Evolutionary conservation across 1,140 invertebrate genomes (phyloP), one percentile per base, ranked within the genome.

Genomic region (Sipha flava): DNA sequence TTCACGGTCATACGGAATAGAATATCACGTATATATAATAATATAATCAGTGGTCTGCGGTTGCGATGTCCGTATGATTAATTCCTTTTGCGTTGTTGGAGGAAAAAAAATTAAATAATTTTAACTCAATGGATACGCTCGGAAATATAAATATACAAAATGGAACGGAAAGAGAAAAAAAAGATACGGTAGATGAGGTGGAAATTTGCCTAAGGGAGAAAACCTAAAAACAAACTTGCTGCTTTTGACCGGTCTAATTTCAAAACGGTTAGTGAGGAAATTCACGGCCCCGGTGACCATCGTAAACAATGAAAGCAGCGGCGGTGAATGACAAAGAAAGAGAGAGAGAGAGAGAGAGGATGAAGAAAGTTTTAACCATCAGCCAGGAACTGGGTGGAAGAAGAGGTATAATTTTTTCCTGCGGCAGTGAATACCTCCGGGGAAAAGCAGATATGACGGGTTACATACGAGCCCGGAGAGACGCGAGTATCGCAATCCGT

Each of bases 371-470:
- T 64, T 37, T 5, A 34, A 26, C 14, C 29, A 18, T 29, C 29
- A 12, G 59, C 6, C 5, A 4, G 0, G 26, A n/a, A 12, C 5
- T 34, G 37, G 21, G 6, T 1, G 64, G 9, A 10, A 54, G 10
- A 54, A 12, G 52, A 40, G 12, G 66, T 47, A 16, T n/a, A 26
- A 29, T 70, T 70, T 45, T 70, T 40, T 47, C 40, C 40, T 16
- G 26, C 3, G 43, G 66, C 66, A 21, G 66, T 29, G 43, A n/a
- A 47, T 18, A 47, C 66, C 66, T 70, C 66, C 40, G 43, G 66
- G 66, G 66, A 70, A 70, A 70, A 70, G 26, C 66, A 47, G 66
- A 70, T 47, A 70, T 47, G 66, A 70, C 66, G 66, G 66, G 66
- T 70, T 47, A 47, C 47, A 70, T 70, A 70, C 43, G 66, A 70